Conservation (phyloP, 1,140 invertebrate species). For the Ostrea edulis region DNA sequence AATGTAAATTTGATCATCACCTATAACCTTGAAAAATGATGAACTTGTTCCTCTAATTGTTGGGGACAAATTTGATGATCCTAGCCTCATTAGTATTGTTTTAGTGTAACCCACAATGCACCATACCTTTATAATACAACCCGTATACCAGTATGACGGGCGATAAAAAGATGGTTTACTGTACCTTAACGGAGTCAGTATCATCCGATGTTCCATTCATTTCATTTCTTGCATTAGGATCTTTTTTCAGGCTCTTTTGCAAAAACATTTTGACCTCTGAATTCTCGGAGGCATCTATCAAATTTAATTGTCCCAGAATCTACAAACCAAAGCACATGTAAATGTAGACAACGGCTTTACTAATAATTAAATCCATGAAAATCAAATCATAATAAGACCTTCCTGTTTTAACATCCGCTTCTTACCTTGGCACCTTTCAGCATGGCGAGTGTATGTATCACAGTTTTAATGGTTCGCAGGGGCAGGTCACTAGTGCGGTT, state of each 20-base stretch:
- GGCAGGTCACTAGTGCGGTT: constrained; percentile 88
- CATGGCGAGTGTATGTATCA: constrained; percentile 89
- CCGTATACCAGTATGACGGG: too few species aligned
- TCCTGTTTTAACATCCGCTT: background rate
- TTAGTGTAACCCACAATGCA: too few species aligned
- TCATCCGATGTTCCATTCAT: constrained; percentile 59
- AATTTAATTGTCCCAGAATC: constrained; percentile 88
- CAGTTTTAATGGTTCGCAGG: constrained; percentile 93
- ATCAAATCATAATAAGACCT: background rate
- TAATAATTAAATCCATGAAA: background rate
- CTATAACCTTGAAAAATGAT: too few species aligned
- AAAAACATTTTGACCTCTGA: constrained; percentile 91
- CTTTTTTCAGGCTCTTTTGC: constrained; percentile 84
- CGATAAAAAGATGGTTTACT: background rate
- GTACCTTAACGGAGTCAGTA: constrained; percentile 61
- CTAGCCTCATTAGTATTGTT: too few species aligned
- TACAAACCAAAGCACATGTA: constrained; percentile 59
- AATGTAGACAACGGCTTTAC: background rate
- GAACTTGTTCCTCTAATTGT: too few species aligned
- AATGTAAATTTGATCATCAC: too few species aligned
- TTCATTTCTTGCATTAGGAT: constrained; percentile 68
- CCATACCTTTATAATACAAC: too few species aligned
- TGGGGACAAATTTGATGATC: too few species aligned
- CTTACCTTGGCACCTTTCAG: constrained; percentile 79
- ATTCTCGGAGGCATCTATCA: constrained; percentile 88